Percentiles rank a stretch among this genome's conserved stretches.
Evolutionary conservation across 2,888 invertebrate genomes (phyloP).

Genomic region (Aphrophora alni): DNA sequence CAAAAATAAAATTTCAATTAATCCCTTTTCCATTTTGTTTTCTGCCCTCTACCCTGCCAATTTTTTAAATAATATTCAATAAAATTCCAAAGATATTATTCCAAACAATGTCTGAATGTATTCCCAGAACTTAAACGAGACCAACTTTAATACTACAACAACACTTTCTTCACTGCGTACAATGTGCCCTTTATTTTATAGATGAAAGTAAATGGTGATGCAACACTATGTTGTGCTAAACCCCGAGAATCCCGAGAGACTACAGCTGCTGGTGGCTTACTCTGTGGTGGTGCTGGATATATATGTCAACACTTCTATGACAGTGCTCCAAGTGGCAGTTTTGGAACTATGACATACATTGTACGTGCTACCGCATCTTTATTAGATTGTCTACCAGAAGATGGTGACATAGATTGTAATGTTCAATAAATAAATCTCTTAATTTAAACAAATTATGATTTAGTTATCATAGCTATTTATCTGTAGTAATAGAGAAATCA

Average conservation of each 20-base stretch:
- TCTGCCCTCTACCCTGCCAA: too few species aligned
- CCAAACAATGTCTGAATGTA: too few species aligned
- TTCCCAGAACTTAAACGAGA: too few species aligned
- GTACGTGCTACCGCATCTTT: conserved; percentile 81
- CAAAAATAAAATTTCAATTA: too few species aligned
- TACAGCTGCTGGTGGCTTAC: conserved; percentile 66
- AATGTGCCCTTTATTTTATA: conserved; percentile 60
- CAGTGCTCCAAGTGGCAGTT: conserved; percentile 96
- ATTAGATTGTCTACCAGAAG: conserved; percentile 75
- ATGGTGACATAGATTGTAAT: conserved; percentile 82
- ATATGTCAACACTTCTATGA: conserved; percentile 98
- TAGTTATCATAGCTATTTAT: too few species aligned
- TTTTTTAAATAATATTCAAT: too few species aligned
- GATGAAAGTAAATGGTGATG: conserved; percentile 88
- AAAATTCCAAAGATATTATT: too few species aligned
- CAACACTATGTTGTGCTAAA: conserved; percentile 92
- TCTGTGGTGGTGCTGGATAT: conserved; percentile 92
- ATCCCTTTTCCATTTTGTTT: too few species aligned
- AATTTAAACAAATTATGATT: too few species aligned
- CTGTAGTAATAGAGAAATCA: too few species aligned
- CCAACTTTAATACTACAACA: too few species aligned
- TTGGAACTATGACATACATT: conserved; percentile 97
- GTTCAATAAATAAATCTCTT: conserved; percentile 56
- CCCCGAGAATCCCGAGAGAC: conserved; percentile 67
- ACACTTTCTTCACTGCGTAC: too few species aligned